Evolutionary conservation across 1,140 invertebrate species (phyloP).

Genomic region (Manduca sexta): DNA sequence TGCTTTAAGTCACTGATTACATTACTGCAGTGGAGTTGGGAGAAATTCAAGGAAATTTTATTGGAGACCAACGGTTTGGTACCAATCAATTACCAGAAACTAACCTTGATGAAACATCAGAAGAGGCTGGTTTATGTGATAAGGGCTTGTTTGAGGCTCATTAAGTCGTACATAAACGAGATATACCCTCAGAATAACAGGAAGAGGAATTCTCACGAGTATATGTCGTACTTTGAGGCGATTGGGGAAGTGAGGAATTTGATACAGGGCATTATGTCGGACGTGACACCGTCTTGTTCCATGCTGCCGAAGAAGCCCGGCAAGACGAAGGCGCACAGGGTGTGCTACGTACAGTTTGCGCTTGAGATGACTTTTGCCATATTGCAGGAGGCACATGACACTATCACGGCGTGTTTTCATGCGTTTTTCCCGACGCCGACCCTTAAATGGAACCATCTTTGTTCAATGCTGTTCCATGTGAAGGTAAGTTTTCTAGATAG

Average conservation of each 20-base stretch:
- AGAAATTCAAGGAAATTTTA: constrained; percentile 80
- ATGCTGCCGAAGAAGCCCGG: constrained; percentile 47
- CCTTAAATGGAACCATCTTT: constrained; percentile 94
- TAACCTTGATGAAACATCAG: constrained; percentile 74
- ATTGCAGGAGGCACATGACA: constrained; percentile 91
- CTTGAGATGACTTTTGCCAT: constrained; percentile 80
- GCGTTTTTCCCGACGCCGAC: constrained; percentile 96
- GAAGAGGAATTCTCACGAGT: constrained; percentile 80
- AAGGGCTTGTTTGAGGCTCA: constrained; percentile 84
- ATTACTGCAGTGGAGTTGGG: constrained; percentile 88
- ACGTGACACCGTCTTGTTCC: constrained; percentile 75
- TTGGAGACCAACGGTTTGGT: constrained; percentile 73
- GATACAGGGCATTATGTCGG: constrained; percentile 88
- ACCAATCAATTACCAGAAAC: constrained; percentile 54
- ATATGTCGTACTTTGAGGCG: constrained; percentile 85
- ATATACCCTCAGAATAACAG: constrained; percentile 84
- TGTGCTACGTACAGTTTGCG: constrained; percentile 54
- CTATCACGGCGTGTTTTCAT: constrained; percentile 94
- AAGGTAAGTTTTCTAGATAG: constrained; percentile 80
- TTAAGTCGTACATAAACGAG: constrained; percentile 90
- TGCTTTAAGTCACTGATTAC: constrained; percentile 90
- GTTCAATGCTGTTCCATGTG: constrained; percentile 87
- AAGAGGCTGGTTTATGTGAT: constrained; percentile 92
- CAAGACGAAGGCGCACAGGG: constrained; percentile 35
- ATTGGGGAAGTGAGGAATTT: constrained; percentile 90